Percentiles rank a stretch among this genome's conserved stretches.
Conservation (phyloP, 2,888 invertebrate species). For the Hoplodrina blanda region DNA sequence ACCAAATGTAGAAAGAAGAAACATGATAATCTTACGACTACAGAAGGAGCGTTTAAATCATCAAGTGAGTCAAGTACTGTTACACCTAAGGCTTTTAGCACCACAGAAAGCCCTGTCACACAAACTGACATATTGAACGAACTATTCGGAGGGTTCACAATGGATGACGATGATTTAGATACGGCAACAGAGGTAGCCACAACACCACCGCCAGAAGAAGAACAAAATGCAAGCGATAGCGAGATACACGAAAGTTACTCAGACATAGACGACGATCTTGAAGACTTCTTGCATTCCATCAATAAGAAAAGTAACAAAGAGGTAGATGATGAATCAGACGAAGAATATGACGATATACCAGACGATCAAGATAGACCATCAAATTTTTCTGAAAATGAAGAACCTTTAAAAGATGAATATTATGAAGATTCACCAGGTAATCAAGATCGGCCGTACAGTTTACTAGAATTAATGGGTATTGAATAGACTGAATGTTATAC, state of each 20-base stretch:
- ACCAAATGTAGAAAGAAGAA: slow-evolving; percentile 87
- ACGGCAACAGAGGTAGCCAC: slow-evolving; percentile 55
- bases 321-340: not conserved
- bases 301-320: slow-evolving; percentile 70
- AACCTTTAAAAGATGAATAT: slow-evolving; percentile 68
- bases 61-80: slow-evolving; percentile 50
- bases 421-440: slow-evolving; percentile 71
- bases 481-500: slow-evolving; percentile 80
- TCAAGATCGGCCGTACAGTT: slow-evolving; percentile 76
- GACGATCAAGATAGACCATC: not conserved
- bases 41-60: slow-evolving; percentile 55
- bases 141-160: slow-evolving; percentile 77
- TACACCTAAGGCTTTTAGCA: slow-evolving; percentile 43
- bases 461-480: slow-evolving; percentile 87
- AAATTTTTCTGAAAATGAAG: not conserved
- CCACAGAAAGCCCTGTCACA: slow-evolving; percentile 69
- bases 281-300: slow-evolving; percentile 79
- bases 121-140: slow-evolving; percentile 77
- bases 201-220: slow-evolving; percentile 62
- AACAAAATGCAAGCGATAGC: slow-evolving; percentile 73
- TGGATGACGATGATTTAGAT: slow-evolving; percentile 72
- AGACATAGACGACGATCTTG: slow-evolving; percentile 77
- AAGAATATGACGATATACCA: not conserved
- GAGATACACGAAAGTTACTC: slow-evolving; percentile 74
- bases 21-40: slow-evolving; percentile 69